These are phyloP conservation scores for Meganola albula DNA, from an alignment of 2,888 invertebrate genomes.

Conservation along the genomic window DNA sequence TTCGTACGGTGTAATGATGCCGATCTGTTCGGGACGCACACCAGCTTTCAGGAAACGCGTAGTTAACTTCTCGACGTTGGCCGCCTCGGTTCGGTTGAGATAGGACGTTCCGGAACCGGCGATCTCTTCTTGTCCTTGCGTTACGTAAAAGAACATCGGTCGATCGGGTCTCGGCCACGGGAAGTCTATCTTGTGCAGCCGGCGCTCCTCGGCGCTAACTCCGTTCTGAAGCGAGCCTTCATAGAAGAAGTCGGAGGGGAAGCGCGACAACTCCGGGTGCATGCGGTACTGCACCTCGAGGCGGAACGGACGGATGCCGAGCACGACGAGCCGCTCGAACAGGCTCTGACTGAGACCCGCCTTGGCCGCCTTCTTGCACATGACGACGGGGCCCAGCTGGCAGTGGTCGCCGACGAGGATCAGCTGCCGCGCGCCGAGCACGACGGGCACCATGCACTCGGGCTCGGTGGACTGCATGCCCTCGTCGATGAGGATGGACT, in stretches of 20 bases:
- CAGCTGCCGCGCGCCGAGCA: slow-evolving; percentile 96
- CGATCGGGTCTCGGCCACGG: slow-evolving; percentile 98
- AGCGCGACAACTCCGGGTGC: slow-evolving; percentile 98
- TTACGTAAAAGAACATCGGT: slow-evolving; percentile 99
- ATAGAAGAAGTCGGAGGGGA: slow-evolving; percentile 99
- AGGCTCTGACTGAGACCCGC: slow-evolving; percentile 98
- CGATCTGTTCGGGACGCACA: slow-evolving; percentile 98
- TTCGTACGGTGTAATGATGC: slow-evolving; percentile 99
- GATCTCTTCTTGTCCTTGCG: slow-evolving; percentile 99
- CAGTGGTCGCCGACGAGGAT: slow-evolving; percentile 99
- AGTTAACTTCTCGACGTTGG: slow-evolving; percentile 98
- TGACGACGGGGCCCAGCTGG: slow-evolving; percentile 98
- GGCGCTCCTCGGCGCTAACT: slow-evolving; percentile 96
- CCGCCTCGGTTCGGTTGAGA: slow-evolving; percentile 98
- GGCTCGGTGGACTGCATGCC: slow-evolving; percentile 98
- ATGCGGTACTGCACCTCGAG: slow-evolving; percentile 99
- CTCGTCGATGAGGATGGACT: slow-evolving; percentile 97
- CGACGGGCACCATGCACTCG: slow-evolving; percentile 99
- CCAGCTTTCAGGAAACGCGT: slow-evolving; percentile 96
- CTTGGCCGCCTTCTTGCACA: slow-evolving; percentile 99
- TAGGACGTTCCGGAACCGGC: slow-evolving; percentile 99
- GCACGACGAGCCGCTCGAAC: slow-evolving; percentile 97
- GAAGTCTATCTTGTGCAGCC: slow-evolving; percentile 93
- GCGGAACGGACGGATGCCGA: slow-evolving; percentile 97
- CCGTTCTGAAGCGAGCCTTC: slow-evolving; percentile 99